These are phyloP conservation scores for Thelaira solivaga DNA, from an alignment of 2,888 invertebrate species.

Conservation along the genomic window DNA sequence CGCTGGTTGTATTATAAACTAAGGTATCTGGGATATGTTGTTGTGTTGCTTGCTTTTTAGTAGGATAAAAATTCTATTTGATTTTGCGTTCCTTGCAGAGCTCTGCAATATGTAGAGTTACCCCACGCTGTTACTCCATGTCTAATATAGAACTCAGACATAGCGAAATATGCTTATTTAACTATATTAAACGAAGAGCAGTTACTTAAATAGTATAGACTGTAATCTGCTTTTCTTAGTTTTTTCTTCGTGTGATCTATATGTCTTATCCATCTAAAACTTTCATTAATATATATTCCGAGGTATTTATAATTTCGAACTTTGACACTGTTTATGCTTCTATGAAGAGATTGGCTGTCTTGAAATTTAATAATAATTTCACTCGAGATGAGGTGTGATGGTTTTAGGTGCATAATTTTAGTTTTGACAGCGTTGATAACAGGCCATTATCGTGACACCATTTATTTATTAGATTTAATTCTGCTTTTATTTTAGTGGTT, in stretches of 20 bases:
- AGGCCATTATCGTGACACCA: background rate
- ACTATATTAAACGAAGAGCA: background rate
- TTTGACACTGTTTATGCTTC: background rate
- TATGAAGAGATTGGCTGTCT: background rate
- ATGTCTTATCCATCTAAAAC: background rate
- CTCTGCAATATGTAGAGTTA: background rate
- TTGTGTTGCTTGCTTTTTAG: background rate
- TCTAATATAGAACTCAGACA: background rate
- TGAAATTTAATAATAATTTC: background rate
- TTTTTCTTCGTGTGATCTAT: background rate
- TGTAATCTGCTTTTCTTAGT: background rate
- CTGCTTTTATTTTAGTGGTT: background rate
- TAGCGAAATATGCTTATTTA: background rate
- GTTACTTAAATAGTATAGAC: background rate
- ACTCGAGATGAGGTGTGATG: background rate
- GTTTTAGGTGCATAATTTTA: constrained; percentile 1
- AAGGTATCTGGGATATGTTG: background rate
- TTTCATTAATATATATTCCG: background rate
- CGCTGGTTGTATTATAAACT: too few relatives aligned
- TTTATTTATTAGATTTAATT: too few relatives aligned
- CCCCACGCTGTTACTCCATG: background rate
- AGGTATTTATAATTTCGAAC: background rate
- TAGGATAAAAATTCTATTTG: background rate
- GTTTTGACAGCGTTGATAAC: background rate
- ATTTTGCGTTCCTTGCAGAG: background rate